Conservation (phyloP, 1,140 invertebrate genomes). For the Plodia interpunctella region DNA sequence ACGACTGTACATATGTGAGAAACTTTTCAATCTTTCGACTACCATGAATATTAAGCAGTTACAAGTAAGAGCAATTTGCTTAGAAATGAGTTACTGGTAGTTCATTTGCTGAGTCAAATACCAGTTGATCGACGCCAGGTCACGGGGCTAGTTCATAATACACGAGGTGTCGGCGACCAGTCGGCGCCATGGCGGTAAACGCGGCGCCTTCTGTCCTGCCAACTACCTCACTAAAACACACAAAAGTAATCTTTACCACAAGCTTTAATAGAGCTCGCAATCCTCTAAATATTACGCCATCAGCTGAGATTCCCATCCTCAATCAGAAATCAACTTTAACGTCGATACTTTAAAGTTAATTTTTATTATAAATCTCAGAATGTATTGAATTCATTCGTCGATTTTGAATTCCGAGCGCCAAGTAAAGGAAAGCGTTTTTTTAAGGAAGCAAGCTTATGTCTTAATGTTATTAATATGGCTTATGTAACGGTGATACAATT, state of each 20-base stretch:
- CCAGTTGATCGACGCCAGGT: slow-evolving; percentile 70
- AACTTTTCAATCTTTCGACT: slow-evolving; percentile 4
- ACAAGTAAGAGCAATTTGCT: slow-evolving; percentile 46
- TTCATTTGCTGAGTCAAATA: slow-evolving; percentile 64
- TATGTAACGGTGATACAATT: slow-evolving; percentile 29
- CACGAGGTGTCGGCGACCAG: slow-evolving; percentile 70
- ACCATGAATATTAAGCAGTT: slow-evolving; percentile 39
- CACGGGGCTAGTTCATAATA: slow-evolving; percentile 73
- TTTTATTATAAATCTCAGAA: slow-evolving; percentile 17
- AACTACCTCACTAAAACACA: slow-evolving; percentile 28
- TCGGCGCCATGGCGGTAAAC: slow-evolving; percentile 66
- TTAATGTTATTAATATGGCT: slow-evolving; percentile 50
- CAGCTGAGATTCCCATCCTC: slow-evolving; percentile 41
- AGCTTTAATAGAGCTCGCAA: slow-evolving; percentile 14
- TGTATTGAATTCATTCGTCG: slow-evolving; percentile 55
- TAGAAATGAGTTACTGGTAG: slow-evolving; percentile 54
- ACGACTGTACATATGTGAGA: neutral
- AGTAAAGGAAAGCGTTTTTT: slow-evolving; percentile 71
- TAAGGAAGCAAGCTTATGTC: slow-evolving; percentile 57
- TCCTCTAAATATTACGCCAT: slow-evolving; percentile 21
- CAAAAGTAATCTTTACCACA: slow-evolving; percentile 28
- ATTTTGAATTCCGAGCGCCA: slow-evolving; percentile 66
- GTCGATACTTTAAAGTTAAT: slow-evolving; percentile 18
- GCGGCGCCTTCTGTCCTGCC: slow-evolving; percentile 70
- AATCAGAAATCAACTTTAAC: slow-evolving; percentile 29